Evolutionary conservation across 1,140 invertebrate species (phyloP).

Genomic region (Zaprionus kolodkinae): DNA sequence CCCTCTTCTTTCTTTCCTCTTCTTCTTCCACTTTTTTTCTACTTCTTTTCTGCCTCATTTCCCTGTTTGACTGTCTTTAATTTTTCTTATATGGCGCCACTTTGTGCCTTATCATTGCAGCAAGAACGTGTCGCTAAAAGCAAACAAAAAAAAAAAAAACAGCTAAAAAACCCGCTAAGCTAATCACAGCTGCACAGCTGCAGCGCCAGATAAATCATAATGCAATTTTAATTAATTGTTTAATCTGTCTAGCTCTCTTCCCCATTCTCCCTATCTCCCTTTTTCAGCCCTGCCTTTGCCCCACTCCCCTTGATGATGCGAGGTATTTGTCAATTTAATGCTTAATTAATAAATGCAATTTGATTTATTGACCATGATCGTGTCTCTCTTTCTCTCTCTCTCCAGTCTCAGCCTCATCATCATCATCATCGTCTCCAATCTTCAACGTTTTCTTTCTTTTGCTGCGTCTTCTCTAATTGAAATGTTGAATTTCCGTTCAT

Average conservation of each 20-base stretch:
- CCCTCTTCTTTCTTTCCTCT: neutral
- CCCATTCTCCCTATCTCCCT: neutral
- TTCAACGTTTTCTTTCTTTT: slow-evolving; percentile 15
- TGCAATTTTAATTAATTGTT: slow-evolving; percentile 69
- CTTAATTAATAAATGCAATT: slow-evolving; percentile 70
- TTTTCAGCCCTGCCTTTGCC: slow-evolving; percentile 3
- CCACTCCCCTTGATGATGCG: slow-evolving; percentile 16
- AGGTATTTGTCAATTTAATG: slow-evolving; percentile 64
- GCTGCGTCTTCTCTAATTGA: slow-evolving; percentile 62
- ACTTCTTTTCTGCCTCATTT: slow-evolving; percentile 26
- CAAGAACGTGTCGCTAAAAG: slow-evolving; percentile 44
- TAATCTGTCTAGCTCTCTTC: slow-evolving; percentile 10
- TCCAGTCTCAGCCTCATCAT: neutral
- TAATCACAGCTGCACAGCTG: slow-evolving; percentile 45
- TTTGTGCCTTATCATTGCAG: slow-evolving; percentile 28
- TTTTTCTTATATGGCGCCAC: neutral
- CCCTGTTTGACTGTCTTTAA: slow-evolving; percentile 9
- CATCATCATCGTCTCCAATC: neutral
- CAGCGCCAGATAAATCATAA: slow-evolving; percentile 42
- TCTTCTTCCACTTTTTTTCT: neutral
- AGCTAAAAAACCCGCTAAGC: slow-evolving; percentile 31
- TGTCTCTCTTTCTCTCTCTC: neutral
- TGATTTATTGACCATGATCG: slow-evolving; percentile 64
- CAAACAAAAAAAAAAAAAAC: slow-evolving; percentile 41
- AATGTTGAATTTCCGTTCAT: slow-evolving; percentile 83